These are phyloP conservation scores for Agrypnia vestita DNA, from an alignment of 1,140 invertebrate genomes.

Conservation along the genomic window DNA sequence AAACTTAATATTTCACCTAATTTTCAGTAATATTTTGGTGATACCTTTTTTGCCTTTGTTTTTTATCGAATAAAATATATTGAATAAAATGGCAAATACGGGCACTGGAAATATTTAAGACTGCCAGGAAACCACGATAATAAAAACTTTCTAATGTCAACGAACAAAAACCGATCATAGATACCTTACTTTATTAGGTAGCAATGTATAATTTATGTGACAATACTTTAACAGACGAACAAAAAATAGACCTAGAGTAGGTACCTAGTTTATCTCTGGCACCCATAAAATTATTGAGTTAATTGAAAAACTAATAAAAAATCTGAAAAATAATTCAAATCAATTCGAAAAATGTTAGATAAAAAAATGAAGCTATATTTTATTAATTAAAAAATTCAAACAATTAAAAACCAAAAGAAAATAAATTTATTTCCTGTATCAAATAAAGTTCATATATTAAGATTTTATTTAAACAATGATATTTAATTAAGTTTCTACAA, in stretches of 20 bases:
- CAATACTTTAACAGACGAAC: conserved; percentile 28
- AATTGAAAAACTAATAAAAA: too few relatives aligned
- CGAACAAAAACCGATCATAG: conserved; percentile 28
- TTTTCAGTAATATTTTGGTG: background rate
- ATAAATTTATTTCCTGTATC: too few relatives aligned
- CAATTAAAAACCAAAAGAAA: too few relatives aligned
- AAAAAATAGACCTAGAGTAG: conserved; percentile 16
- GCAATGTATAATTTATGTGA: conserved; percentile 21
- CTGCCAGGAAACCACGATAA: conserved; percentile 28
- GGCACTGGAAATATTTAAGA: conserved; percentile 18
- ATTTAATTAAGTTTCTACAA: conserved; percentile 27
- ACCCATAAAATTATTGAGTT: background rate
- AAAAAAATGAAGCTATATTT: too few relatives aligned
- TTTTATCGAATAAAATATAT: too few relatives aligned
- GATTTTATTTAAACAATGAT: conserved; percentile 17
- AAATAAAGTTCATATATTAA: background rate
- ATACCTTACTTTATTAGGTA: conserved; percentile 1
- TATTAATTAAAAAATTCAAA: too few relatives aligned
- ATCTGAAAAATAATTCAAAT: background rate
- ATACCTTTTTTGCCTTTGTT: background rate
- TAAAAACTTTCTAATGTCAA: conserved; percentile 45
- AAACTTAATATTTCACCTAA: too few relatives aligned
- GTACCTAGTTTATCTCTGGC: background rate
- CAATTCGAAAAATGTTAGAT: too few relatives aligned
- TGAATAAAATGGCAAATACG: background rate